Percentiles rank a stretch among this genome's conserved stretches.
Evolutionary conservation across 2,888 invertebrate genomes (phyloP).

Genomic region (Amorpha juglandis): DNA sequence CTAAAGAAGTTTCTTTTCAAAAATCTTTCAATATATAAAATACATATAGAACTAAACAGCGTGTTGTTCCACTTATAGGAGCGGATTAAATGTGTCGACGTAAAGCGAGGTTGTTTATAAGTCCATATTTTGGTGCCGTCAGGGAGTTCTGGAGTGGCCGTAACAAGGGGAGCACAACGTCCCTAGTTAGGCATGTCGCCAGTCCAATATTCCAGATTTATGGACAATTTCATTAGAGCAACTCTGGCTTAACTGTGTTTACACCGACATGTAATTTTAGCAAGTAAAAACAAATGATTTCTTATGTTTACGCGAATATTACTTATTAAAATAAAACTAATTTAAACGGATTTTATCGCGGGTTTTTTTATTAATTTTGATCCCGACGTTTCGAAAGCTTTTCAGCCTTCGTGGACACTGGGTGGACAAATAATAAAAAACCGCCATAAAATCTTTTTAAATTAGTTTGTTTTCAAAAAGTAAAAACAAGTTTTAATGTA

Average conservation of each 20-base stretch:
- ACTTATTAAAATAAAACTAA: too few relatives aligned
- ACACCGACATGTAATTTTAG: constrained; percentile 33
- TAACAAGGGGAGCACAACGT: constrained; percentile 26
- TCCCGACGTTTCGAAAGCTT: too few relatives aligned
- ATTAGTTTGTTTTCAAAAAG: too few relatives aligned
- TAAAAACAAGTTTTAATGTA: too few relatives aligned
- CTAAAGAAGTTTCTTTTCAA: too few relatives aligned
- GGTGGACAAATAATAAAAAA: too few relatives aligned
- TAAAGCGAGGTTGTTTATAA: constrained; percentile 21
- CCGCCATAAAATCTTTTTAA: too few relatives aligned
- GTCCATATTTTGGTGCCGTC: constrained; percentile 17
- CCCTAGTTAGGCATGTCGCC: constrained; percentile 48
- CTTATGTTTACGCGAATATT: too few relatives aligned
- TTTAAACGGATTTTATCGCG: too few relatives aligned
- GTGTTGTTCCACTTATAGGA: background rate
- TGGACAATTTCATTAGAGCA: constrained; percentile 60
- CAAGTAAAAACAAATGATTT: too few relatives aligned
- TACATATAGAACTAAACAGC: background rate
- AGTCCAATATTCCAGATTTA: constrained; percentile 60
- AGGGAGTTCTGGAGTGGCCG: constrained; percentile 2
- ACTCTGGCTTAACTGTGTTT: constrained; percentile 39
- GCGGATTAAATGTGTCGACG: constrained; percentile 8
- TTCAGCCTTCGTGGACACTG: too few relatives aligned
- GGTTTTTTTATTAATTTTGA: too few relatives aligned
- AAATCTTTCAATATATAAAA: background rate